phyloP scores from a whole-genome alignment of 2,797 vertebrate species.

The Phataginus tricuspis region DNA sequence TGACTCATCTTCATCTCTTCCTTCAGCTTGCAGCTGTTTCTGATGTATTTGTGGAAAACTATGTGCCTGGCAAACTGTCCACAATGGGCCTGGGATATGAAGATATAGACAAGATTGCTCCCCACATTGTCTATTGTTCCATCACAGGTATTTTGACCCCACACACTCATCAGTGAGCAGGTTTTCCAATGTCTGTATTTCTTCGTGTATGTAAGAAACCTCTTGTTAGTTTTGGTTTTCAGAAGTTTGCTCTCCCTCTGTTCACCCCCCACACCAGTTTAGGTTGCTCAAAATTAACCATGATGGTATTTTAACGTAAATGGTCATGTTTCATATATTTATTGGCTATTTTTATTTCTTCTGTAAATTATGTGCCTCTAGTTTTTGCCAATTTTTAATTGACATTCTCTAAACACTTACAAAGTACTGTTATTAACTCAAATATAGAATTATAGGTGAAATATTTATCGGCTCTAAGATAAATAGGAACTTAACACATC shows the following conservation, averaged over 20 bases:
- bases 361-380: background rate
- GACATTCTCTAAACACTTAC: background rate
- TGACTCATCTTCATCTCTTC: constrained; percentile 72
- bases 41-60: constrained; percentile 96
- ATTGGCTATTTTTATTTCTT: constrained; percentile 1
- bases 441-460: background rate
- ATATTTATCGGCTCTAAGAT: background rate
- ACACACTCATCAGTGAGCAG: rapidly evolving
- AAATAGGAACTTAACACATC: background rate
- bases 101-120: constrained; percentile 89
- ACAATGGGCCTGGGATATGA: constrained; percentile 92
- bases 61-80: constrained; percentile 92
- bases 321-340: constrained; percentile 23
- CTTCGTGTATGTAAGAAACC: background rate
- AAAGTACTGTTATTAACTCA: background rate
- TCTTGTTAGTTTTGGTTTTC: background rate
- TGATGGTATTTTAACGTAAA: background rate
- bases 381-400: constrained; percentile 13
- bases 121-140: constrained; percentile 94
- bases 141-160: constrained; percentile 91
- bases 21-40: constrained; percentile 91
- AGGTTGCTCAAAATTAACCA: background rate
- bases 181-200: background rate
- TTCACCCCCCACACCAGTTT: background rate
- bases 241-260: background rate